phyloP scores from a whole-genome alignment of 2,888 invertebrate genomes.

The Yponomeuta cagnagella region DNA sequence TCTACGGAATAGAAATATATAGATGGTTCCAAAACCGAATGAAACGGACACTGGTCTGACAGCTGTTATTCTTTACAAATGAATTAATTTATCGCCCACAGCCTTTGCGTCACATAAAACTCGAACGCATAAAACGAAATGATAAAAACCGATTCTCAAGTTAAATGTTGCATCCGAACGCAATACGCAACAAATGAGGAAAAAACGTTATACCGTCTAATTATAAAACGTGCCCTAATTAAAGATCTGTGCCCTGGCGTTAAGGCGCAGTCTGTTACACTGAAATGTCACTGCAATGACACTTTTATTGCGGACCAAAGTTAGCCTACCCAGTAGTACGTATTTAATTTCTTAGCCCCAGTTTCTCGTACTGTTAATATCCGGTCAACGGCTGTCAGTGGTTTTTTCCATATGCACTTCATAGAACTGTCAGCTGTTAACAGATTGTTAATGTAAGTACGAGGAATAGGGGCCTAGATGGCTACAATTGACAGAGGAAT shows the following conservation, averaged over 20 bases:
- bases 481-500: too few species aligned
- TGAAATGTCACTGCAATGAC: background rate
- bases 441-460: too few species aligned
- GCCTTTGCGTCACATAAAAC: background rate
- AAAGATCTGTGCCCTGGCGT: constrained; percentile 1
- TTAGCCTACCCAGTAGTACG: too few species aligned
- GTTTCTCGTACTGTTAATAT: too few species aligned
- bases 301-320: background rate
- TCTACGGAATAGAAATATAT: too few species aligned
- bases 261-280: background rate
- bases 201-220: background rate
- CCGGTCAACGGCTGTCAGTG: too few species aligned
- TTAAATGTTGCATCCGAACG: background rate
- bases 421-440: too few species aligned
- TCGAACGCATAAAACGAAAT: background rate
- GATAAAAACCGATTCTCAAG: background rate
- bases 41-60: too few species aligned
- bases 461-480: too few species aligned
- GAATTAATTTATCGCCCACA: background rate
- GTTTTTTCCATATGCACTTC: too few species aligned
- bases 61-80: background rate
- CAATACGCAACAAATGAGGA: background rate
- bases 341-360: too few species aligned
- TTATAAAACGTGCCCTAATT: background rate
- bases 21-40: too few species aligned